These are phyloP conservation scores for Tamias sibiricus DNA, from an alignment of 2,113 vertebrate genomes.

Conservation along the genomic window DNA sequence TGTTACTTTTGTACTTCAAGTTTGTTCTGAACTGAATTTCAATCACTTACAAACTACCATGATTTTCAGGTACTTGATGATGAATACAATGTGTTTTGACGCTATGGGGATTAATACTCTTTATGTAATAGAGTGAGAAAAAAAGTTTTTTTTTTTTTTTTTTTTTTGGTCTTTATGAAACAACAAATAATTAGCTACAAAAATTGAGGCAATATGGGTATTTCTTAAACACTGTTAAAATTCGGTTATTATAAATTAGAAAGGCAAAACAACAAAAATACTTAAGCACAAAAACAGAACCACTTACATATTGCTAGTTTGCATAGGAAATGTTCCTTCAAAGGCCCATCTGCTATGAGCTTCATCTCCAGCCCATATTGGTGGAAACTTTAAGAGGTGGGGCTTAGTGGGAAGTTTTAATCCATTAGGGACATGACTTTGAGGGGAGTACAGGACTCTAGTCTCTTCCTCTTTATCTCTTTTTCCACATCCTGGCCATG, in stretches of 20 bases:
- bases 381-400: no score
- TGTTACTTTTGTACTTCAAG: neutral
- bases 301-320: neutral
- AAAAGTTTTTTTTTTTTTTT: neutral
- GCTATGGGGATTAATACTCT: neutral
- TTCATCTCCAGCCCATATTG: neutral
- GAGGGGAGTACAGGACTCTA: rapidly evolving
- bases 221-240: neutral
- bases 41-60: neutral
- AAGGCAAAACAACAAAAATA: neutral
- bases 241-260: neutral
- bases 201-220: neutral
- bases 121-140: neutral
- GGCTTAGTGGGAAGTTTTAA: neutral
- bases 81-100: neutral
- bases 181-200: neutral
- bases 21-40: neutral
- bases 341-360: neutral
- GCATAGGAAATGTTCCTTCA: neutral
- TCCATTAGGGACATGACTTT: rapidly evolving
- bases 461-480: neutral
- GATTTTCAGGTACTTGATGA: neutral
- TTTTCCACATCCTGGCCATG: neutral
- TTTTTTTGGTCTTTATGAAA: neutral
- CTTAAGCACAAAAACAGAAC: neutral